Percentiles rank a stretch among this genome's conserved stretches.
Conservation (phyloP, 2,113 vertebrate species). For the Crotalus horridus region DNA sequence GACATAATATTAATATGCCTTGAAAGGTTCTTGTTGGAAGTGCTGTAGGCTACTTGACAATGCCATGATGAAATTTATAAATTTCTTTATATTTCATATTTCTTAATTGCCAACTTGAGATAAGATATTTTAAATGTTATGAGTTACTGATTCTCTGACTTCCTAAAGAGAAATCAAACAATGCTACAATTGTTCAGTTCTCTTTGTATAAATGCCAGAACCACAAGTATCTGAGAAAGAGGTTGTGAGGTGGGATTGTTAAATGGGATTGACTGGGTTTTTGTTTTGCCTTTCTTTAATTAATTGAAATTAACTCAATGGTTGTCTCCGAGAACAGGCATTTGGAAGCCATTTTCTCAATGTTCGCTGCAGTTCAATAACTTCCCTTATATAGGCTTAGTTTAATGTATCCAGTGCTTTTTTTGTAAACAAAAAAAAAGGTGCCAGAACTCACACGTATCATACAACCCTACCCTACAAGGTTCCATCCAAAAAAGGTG, state of each 20-base stretch:
- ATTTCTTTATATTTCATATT: background rate
- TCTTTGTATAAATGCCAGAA: background rate
- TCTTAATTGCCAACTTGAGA: background rate
- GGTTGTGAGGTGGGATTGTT: background rate
- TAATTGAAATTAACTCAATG: background rate
- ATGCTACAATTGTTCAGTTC: background rate
- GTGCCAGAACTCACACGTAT: too few relatives aligned
- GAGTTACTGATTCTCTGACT: background rate
- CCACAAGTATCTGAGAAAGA: background rate
- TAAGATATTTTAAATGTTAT: background rate
- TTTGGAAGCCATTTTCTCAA: background rate
- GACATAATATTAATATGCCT: background rate
- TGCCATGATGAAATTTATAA: background rate
- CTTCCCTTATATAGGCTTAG: background rate
- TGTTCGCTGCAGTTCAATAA: background rate
- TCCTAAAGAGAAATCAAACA: background rate
- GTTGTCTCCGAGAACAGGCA: background rate
- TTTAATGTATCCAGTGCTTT: background rate
- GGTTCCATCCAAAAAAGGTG: too few relatives aligned
- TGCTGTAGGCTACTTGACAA: background rate
- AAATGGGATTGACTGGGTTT: background rate
- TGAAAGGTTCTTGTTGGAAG: background rate
- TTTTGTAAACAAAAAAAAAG: too few relatives aligned
- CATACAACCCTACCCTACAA: too few relatives aligned
- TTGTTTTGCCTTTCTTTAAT: background rate